Conservation (phyloP, 2,797 vertebrate species). For the Florisuga fusca region DNA sequence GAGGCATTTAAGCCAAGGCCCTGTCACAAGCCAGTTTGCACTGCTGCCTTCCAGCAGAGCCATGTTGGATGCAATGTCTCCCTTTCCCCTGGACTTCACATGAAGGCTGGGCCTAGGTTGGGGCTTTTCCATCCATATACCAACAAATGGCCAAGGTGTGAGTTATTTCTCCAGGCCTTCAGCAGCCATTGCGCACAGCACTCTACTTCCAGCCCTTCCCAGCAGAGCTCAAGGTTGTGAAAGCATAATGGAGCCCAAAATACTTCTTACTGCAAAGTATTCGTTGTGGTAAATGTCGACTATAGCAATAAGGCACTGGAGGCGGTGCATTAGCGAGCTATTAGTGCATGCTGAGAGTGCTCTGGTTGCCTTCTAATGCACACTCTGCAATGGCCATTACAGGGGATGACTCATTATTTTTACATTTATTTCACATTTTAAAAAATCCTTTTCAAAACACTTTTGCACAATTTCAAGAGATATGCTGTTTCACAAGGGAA, state of each 20-base stretch:
- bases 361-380: conserved; percentile 63
- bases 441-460: conserved; percentile 46
- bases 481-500: neutral
- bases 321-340: conserved; percentile 59
- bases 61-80: neutral
- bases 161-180: neutral
- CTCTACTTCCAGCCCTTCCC: conserved; percentile 14
- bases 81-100: accelerated
- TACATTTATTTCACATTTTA: conserved; percentile 62
- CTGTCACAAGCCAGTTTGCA: neutral
- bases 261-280: conserved; percentile 60
- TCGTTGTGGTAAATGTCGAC: conserved; percentile 59
- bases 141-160: neutral
- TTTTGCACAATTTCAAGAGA: conserved; percentile 43
- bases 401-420: conserved; percentile 63
- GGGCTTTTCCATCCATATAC: neutral
- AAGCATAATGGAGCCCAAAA: conserved; percentile 64
- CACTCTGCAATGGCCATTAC: conserved; percentile 58
- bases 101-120: neutral
- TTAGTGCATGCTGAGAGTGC: conserved; percentile 63
- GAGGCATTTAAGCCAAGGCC: neutral
- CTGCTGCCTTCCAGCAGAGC: neutral
- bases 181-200: neutral
- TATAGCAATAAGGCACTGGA: conserved; percentile 54
- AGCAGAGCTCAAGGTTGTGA: conserved; percentile 55